These are phyloP conservation scores for Toxotes jaculatrix DNA, from an alignment of 2,113 vertebrate genomes.

Conservation along the genomic window DNA sequence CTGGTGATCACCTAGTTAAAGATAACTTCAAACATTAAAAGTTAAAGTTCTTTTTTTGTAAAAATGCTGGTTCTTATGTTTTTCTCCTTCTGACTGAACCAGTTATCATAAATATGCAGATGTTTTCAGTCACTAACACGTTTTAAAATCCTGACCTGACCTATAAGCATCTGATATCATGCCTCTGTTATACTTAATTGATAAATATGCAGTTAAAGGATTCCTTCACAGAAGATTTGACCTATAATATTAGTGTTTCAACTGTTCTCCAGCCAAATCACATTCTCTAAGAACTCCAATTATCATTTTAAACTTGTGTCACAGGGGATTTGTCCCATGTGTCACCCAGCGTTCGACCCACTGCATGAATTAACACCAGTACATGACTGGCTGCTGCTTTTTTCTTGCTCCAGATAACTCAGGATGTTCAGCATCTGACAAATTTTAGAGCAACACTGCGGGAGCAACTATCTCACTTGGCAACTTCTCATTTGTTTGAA, in stretches of 20 bases:
- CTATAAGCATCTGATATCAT: neutral
- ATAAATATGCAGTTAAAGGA: slow-evolving; percentile 38
- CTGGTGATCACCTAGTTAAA: neutral
- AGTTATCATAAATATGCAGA: slow-evolving; percentile 2
- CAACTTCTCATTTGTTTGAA: neutral
- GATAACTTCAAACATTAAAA: neutral
- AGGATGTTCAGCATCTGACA: slow-evolving; percentile 8
- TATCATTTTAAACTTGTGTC: neutral
- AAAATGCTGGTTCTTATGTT: neutral
- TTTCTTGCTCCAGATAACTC: neutral
- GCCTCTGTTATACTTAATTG: neutral
- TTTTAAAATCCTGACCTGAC: slow-evolving; percentile 7
- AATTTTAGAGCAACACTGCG: neutral
- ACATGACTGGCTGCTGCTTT: neutral
- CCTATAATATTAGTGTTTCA: slow-evolving; percentile 47
- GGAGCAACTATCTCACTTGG: neutral
- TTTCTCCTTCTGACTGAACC: neutral
- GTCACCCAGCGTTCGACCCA: neutral
- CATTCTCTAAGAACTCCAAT: slow-evolving; percentile 1
- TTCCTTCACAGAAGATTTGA: slow-evolving; percentile 61
- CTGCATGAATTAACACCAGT: neutral
- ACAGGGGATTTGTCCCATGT: neutral
- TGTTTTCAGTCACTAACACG: neutral
- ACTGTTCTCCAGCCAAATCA: neutral
- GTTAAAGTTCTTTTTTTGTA: neutral